Evolutionary conservation across 2,888 invertebrate species (phyloP), one percentile per base, ranked within the genome.

Genomic region (Neria commutata): DNA sequence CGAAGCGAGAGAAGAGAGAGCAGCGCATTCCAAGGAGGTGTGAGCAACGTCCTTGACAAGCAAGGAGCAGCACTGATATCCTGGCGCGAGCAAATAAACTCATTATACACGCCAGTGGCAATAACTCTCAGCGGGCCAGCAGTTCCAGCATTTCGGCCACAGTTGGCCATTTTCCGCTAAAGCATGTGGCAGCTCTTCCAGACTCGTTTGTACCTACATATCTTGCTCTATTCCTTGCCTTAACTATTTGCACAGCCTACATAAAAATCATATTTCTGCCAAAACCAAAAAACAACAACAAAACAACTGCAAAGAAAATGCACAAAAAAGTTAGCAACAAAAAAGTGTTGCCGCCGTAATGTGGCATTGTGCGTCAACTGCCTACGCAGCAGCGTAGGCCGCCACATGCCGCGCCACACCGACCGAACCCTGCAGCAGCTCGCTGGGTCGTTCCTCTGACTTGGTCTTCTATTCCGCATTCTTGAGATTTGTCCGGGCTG

Each of bases 401-500:
- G 24, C 17, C 51, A 24, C 33, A 33, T 48, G 42, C 34, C 37
- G n/a, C 14, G 37, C n/a, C 37, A 37, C 14, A 14, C 37, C 6
- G 8, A n/a, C 37, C 6, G 37, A 8, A 37, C 4, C n/a, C 37
- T 14, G 14, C 37, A 37, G 37, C 11, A 37, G 37, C 37, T 37
- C n/a, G 37, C 6, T 8, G 37, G n/a, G 37, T 37, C 11, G 29
- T 6, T 29, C 11, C 29, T 29, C n/a, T n/a, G n/a, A n/a, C n/a
- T n/a, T n/a, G 14, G 26, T n/a, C 33, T 40, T 48, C 63, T 61
- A 61, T 65, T 65, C 65, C 65, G 65, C 65, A 65, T 65, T 65
- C 65, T 61, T 63, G 52, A 62, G 58, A 64, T 60, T 62, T 56
- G 60, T 56, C 59, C 53, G 50, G 17, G 40, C 55, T 59, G 54